Conservation (phyloP, 1,140 invertebrate genomes). For the Trypoxylus dichotomus region DNA sequence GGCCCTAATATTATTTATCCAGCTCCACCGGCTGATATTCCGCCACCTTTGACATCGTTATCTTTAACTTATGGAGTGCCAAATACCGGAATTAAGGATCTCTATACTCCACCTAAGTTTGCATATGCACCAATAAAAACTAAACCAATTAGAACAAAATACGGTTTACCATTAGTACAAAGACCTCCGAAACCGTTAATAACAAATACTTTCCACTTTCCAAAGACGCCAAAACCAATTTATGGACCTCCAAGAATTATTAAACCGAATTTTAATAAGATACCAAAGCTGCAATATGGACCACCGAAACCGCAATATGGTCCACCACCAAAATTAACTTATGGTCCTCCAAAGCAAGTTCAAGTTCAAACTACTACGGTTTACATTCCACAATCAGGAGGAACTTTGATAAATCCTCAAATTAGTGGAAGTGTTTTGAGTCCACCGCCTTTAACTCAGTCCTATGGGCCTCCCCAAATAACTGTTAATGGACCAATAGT, state of each 20-base stretch:
- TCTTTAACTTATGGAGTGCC: conserved; percentile 47
- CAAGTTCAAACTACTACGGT: conserved; percentile 53
- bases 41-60: conserved; percentile 44
- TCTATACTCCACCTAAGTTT: conserved; percentile 40
- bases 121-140: conserved; percentile 29
- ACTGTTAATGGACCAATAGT: conserved; percentile 47
- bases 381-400: conserved; percentile 34
- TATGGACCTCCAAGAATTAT: conserved; percentile 33
- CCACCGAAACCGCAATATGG: conserved; percentile 43
- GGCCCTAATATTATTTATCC: conserved; percentile 55
- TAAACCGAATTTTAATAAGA: conserved; percentile 10
- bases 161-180: conserved; percentile 35
- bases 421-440: conserved; percentile 39
- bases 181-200: conserved; percentile 36
- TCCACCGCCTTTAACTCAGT: conserved; percentile 50
- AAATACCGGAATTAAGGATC: conserved; percentile 43
- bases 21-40: conserved; percentile 55
- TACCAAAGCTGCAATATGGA: conserved; percentile 37
- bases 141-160: conserved; percentile 38
- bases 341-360: conserved; percentile 57
- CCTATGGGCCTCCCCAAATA: conserved; percentile 54
- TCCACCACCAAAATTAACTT: conserved; percentile 51
- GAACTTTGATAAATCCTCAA: conserved; percentile 38
- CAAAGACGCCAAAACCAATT: conserved; percentile 24
- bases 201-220: conserved; percentile 28